Conservation (phyloP, 2,113 vertebrate species). For the Tetrao urogallus region DNA sequence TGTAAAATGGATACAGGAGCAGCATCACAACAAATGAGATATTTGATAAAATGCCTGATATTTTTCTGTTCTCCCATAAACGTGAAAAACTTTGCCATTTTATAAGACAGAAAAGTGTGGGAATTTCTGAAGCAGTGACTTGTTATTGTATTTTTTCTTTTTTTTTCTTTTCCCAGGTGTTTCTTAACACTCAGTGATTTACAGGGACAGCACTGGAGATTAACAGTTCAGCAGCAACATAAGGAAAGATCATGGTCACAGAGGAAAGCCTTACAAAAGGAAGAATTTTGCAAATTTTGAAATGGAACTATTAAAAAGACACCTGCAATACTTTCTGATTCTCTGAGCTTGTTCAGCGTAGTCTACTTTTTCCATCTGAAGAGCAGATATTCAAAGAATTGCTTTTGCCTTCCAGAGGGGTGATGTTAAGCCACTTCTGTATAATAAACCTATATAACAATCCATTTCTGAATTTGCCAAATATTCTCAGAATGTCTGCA, state of each 20-base stretch:
- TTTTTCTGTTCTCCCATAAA: not conserved
- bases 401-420: not conserved
- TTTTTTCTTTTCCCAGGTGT: not conserved
- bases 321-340: not conserved
- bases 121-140: not conserved
- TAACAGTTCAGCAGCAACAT: not conserved
- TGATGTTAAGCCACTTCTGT: not conserved
- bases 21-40: not conserved
- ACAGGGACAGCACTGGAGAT: not conserved
- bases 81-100: not conserved
- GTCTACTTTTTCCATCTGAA: not conserved
- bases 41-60: not conserved
- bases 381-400: not conserved
- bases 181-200: not conserved
- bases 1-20: not conserved
- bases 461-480: not conserved
- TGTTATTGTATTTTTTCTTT: not conserved
- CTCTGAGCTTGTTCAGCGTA: not conserved
- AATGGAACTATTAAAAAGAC: not conserved
- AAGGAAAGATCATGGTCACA: not conserved
- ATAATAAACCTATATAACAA: not conserved
- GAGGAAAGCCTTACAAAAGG: not conserved
- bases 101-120: not conserved
- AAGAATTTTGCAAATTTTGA: not conserved
- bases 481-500: not conserved